A percentile compares a stretch with the other conserved stretches of the same genome.
These are phyloP conservation scores for Serrognathus titanus DNA, from an alignment of 2,888 invertebrate species.

Conservation along the genomic window DNA sequence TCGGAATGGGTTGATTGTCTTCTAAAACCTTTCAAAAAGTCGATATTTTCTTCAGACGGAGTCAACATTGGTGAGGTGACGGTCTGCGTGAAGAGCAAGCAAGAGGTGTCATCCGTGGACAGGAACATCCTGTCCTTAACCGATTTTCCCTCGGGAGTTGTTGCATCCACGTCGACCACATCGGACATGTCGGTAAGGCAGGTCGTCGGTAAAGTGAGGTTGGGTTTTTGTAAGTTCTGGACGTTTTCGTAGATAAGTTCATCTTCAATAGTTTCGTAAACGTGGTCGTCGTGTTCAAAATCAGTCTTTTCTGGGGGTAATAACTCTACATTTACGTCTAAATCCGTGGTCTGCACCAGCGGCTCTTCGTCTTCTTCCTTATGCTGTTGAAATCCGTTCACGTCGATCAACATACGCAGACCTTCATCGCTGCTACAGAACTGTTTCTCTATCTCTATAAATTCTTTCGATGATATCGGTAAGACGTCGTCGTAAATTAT, in stretches of 20 bases:
- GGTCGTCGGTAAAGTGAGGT: slow-evolving; percentile 25
- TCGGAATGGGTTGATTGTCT: slow-evolving; percentile 29
- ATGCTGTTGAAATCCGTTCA: neutral
- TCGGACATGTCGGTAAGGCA: slow-evolving; percentile 24
- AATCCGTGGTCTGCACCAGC: neutral
- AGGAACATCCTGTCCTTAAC: slow-evolving; percentile 46
- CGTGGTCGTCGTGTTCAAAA: slow-evolving; percentile 5
- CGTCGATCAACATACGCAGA: neutral
- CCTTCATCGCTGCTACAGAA: neutral
- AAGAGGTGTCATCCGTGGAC: slow-evolving; percentile 44
- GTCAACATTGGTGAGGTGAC: slow-evolving; percentile 49
- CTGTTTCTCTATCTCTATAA: slow-evolving; percentile 38
- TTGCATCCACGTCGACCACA: slow-evolving; percentile 10
- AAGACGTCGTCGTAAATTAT: slow-evolving; percentile 14
- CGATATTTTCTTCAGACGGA: slow-evolving; percentile 48
- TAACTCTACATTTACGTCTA: slow-evolving; percentile 5
- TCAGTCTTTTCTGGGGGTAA: slow-evolving; percentile 2
- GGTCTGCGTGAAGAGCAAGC: slow-evolving; percentile 48
- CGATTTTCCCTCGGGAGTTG: slow-evolving; percentile 27
- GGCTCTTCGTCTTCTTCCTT: neutral
- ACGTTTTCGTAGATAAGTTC: slow-evolving; percentile 6
- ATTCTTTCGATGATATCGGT: slow-evolving; percentile 27
- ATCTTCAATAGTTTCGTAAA: slow-evolving; percentile 7
- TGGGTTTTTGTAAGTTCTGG: slow-evolving; percentile 20
- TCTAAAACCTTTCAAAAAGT: slow-evolving; percentile 47